Evolutionary conservation across 2,888 invertebrate species (phyloP).

Genomic region (Gisinianus flammeolus): DNA sequence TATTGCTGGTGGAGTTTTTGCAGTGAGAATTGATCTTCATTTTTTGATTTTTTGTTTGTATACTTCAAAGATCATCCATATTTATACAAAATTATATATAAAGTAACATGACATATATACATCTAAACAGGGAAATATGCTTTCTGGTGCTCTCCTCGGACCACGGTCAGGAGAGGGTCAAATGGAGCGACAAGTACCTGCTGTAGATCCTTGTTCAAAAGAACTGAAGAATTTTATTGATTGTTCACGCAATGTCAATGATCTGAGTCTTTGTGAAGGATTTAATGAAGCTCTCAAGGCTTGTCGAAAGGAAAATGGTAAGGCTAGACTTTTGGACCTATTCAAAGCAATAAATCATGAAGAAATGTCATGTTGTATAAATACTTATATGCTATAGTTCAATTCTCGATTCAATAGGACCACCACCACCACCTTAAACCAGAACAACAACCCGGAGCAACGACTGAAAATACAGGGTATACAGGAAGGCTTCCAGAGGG

Average conservation of each 20-base stretch:
- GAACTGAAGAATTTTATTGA: conserved; percentile 42
- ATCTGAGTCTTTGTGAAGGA: conserved; percentile 40
- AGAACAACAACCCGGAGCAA: neutral
- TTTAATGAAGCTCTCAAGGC: conserved; percentile 46
- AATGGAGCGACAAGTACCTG: neutral
- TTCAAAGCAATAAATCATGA: neutral
- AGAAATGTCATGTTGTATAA: neutral
- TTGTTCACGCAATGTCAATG: conserved; percentile 33
- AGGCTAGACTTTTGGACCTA: neutral
- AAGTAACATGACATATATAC: too few relatives aligned
- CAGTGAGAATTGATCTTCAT: conserved; percentile 31
- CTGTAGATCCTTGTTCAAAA: conserved; percentile 40
- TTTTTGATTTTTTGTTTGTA: conserved; percentile 9
- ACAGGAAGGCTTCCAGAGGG: too few relatives aligned
- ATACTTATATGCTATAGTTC: neutral
- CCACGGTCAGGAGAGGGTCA: conserved; percentile 5
- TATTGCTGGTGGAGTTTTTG: conserved; percentile 46
- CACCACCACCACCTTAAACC: conserved; percentile 1
- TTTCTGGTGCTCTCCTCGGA: conserved; percentile 41
- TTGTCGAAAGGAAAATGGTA: conserved; percentile 43
- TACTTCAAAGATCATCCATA: neutral
- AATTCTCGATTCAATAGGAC: neutral
- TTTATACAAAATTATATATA: too few relatives aligned
- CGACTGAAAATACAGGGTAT: too few relatives aligned
- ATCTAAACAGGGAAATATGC: conserved; percentile 40